A percentile compares a stretch with the other conserved stretches of the same genome.
Conservation (phyloP, 2,113 vertebrate genomes). For the Myxocyprinus asiaticus region DNA sequence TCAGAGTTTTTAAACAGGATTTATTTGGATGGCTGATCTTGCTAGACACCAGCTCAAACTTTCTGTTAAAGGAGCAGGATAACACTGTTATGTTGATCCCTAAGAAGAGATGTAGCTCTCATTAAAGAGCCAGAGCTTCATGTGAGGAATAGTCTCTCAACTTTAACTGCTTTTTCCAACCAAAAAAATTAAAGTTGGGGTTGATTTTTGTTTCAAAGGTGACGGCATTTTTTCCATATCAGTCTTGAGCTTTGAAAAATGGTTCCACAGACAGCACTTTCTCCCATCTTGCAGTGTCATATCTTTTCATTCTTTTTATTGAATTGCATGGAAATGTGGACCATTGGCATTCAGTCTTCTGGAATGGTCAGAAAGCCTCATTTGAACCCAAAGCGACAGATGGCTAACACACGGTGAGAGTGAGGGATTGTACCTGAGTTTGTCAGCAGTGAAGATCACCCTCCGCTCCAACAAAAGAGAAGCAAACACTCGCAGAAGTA, state of each 20-base stretch:
- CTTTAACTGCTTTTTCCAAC: conserved; percentile 65
- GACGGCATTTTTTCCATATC: conserved; percentile 68
- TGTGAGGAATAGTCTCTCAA: conserved; percentile 34
- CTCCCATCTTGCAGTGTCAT: conserved; percentile 69
- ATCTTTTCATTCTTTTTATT: conserved; percentile 1
- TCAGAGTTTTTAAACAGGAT: too few species aligned
- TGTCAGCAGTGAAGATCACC: conserved; percentile 94
- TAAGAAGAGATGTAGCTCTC: neutral
- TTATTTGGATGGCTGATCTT: neutral
- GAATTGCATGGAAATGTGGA: too few species aligned
- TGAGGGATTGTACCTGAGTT: conserved; percentile 83
- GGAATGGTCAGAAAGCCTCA: too few species aligned
- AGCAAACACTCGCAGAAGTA: conserved; percentile 88
- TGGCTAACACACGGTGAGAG: too few species aligned
- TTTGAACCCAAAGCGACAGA: too few species aligned
- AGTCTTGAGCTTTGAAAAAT: conserved; percentile 36
- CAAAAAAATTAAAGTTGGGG: conserved; percentile 45
- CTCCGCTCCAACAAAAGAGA: conserved; percentile 91
- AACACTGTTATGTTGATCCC: too few species aligned
- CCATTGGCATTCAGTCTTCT: too few species aligned
- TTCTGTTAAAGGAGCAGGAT: conserved; percentile 7
- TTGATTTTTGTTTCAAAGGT: conserved; percentile 64
- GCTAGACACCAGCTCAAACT: conserved; percentile 16
- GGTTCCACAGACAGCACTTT: conserved; percentile 72
- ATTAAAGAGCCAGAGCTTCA: conserved; percentile 2